Evolutionary conservation across 2,113 vertebrate species (phyloP), one percentile per base, ranked within the genome.

Genomic region (Proterorhinus semilunaris): DNA sequence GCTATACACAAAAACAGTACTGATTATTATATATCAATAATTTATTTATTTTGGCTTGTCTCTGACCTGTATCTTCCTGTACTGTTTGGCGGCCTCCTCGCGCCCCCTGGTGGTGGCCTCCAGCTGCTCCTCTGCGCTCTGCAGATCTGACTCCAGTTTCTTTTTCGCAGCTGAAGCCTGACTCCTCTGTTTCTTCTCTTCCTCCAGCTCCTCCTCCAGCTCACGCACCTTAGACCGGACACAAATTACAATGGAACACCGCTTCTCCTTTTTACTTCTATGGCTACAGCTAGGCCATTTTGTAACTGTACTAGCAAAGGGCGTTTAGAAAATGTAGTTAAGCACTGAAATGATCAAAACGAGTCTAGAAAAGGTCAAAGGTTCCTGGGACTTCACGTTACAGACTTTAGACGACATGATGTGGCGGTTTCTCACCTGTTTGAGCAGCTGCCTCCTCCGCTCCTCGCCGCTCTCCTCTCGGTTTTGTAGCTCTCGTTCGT

Each of bases 81-180:
- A 94, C 70, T 98, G 96, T 85, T 98, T 98, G 74, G 95, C 84
- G 2, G 95, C 94, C 67, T 99, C 97, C 5, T 98, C 97, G 0
- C 95, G 90, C 5, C 88, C 94, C 71, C 95, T 95, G 83, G 84
- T 86, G 66, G 93, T 90, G 4, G 93, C 91, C 76, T 98, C 95
- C 16, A 94, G 87, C 81, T 98, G 96, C n/a, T 95, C 94, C 86
- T 99, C 96, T 68, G 93, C 76, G 80, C 97, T 95, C 66, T 94
- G 96, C 16, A 97, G 75, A 55, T 98, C 96, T 10, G 94, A 94
- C 80, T 99, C 96, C 78, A 99, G 84, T 90, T 97, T 98, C 93
- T 97, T 99, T 83, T 93, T 97, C 63, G 92, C 88, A 0, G 94
- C 94, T 0, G 91, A 89, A 0, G 92, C 92, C 75, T 93, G 77